Conservation (phyloP, 2,113 vertebrate genomes). For the Anolis carolinensis region DNA sequence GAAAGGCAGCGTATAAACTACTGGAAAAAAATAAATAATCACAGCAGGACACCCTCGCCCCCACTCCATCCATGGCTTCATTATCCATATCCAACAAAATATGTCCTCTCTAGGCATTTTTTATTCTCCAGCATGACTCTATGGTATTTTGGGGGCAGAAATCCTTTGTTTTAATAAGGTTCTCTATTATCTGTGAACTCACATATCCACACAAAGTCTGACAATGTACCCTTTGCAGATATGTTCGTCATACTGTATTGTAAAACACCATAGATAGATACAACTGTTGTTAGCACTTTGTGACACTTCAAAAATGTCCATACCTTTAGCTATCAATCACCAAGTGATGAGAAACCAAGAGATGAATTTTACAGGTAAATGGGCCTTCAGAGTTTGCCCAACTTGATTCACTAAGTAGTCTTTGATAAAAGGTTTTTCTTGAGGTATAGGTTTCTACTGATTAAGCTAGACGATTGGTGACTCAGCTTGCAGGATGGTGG, state of each 20-base stretch:
- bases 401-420: background rate
- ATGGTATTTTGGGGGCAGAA: too few species aligned
- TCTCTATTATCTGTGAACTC: too few species aligned
- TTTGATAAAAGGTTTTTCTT: background rate
- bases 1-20: background rate
- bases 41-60: background rate
- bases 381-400: background rate
- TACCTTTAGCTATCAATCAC: background rate
- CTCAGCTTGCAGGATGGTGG: background rate
- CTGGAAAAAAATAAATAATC: background rate
- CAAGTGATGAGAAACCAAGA: background rate
- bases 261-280: background rate
- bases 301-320: background rate
- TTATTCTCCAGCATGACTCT: too few species aligned
- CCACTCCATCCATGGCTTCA: too few species aligned
- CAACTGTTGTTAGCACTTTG: too few species aligned
- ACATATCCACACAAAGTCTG: too few species aligned
- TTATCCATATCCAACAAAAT: too few species aligned
- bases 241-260: too few species aligned
- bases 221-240: too few species aligned
- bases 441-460: background rate
- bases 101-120: too few species aligned
- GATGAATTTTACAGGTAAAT: background rate
- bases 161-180: too few species aligned
- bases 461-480: background rate